Percentiles rank a stretch among this genome's conserved stretches.
These are phyloP conservation scores for Alentia gelatinosa DNA, from an alignment of 2,888 invertebrate species.

Conservation along the genomic window DNA sequence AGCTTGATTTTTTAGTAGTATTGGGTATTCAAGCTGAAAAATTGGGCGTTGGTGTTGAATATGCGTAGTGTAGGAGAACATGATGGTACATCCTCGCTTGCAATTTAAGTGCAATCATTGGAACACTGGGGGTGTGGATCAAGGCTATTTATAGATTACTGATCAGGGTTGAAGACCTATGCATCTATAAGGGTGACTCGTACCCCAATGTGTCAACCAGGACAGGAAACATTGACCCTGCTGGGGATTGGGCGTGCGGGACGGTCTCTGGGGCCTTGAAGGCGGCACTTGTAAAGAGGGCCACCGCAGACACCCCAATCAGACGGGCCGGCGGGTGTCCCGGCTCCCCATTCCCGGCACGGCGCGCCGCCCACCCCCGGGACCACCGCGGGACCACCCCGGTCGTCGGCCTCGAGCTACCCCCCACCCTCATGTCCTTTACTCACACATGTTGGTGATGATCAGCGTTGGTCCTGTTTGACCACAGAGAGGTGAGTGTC, in stretches of 20 bases:
- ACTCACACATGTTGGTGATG: slow-evolving; percentile 34
- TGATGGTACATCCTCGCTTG: too few relatives aligned
- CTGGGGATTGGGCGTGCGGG: too few relatives aligned
- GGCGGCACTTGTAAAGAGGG: neutral
- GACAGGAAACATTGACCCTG: slow-evolving; percentile 1
- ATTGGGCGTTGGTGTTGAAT: too few relatives aligned
- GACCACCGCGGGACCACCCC: slow-evolving; percentile 33
- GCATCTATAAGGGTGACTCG: too few relatives aligned
- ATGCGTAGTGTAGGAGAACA: too few relatives aligned
- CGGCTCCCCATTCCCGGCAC: neutral
- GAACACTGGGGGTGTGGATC: too few relatives aligned
- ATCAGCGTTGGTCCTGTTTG: neutral
- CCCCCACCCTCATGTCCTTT: neutral
- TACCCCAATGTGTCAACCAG: too few relatives aligned
- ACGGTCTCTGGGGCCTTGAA: neutral
- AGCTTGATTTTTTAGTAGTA: too few relatives aligned
- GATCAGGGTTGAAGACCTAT: too few relatives aligned
- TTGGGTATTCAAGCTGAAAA: too few relatives aligned
- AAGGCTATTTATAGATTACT: too few relatives aligned
- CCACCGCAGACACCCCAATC: neutral
- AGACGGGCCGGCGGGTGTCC: neutral
- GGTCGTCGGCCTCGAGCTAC: neutral
- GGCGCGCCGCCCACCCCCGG: neutral
- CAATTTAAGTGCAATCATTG: too few relatives aligned
- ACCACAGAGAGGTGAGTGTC: neutral